Conservation (phyloP, 2,113 vertebrate species). For the Panthera tigris region DNA sequence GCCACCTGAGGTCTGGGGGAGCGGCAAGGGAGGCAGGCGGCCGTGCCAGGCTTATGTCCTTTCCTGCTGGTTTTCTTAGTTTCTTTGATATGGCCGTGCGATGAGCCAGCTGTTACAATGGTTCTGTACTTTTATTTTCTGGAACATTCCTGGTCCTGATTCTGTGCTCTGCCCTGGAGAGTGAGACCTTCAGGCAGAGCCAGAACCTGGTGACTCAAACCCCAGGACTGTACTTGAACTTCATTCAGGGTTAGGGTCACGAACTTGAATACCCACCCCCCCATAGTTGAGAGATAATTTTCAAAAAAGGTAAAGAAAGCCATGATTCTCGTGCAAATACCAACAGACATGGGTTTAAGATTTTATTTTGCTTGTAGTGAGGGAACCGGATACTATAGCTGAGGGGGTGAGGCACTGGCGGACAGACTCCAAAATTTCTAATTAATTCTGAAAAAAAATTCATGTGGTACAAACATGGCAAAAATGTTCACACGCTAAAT, state of each 20-base stretch:
- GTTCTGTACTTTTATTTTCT: neutral
- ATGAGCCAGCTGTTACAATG: neutral
- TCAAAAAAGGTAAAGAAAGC: neutral
- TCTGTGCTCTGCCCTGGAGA: neutral
- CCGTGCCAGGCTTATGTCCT: neutral
- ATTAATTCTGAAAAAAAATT: neutral
- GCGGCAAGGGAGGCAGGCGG: no score
- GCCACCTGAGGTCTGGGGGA: neutral
- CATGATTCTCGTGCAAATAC: neutral
- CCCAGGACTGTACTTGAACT: neutral
- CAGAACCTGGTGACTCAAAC: neutral
- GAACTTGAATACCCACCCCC: neutral
- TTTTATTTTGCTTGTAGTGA: no score
- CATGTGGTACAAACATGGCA: neutral
- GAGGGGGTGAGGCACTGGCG: no score
- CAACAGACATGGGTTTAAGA: no score
- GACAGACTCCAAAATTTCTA: neutral
- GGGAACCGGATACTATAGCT: no score
- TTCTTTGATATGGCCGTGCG: neutral
- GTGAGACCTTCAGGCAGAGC: no score
- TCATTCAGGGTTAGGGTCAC: no score
- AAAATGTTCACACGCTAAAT: neutral
- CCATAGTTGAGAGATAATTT: neutral
- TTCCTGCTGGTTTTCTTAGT: neutral
- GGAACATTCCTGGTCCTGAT: neutral